Evolutionary conservation across 2,113 vertebrate genomes (phyloP), one percentile per base, ranked within the genome.

Genomic region (Zosterops lateralis): DNA sequence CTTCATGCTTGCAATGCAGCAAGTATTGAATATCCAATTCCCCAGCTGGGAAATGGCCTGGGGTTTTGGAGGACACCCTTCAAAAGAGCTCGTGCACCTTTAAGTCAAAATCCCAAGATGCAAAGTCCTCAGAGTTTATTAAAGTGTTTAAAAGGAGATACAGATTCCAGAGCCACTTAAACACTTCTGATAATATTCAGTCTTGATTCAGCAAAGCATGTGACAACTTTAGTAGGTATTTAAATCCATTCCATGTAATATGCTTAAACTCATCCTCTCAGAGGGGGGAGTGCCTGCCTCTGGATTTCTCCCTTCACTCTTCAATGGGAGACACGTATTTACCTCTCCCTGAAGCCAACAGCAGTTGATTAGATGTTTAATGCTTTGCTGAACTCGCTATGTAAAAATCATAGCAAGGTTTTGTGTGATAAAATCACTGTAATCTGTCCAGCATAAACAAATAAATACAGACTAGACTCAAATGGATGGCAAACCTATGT

Each of bases 211-310:
- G 77, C 77, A 92, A 94, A 89, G 70, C 1, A 1, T 78, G n/a
- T 68, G 77, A 87, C 73, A 87, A 75, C 42, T 87, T 85, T 12
- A 56, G 87, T 24, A 53, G 71, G 32, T 83, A 67, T 75, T 95
- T 93, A 95, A 91, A 85, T 73, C 91, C 75, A 47, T 73, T 65
- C 77, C 47, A 25, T 79, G 50, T 68, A 75, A 57, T 82, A 56
- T 24, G 66, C 74, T 91, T 87, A 76, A 85, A 50, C 31, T 75
- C 87, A 61, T 50, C 58, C 61, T 65, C 87, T 85, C 21, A 3
- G 36, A 62, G 34, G 31, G 54, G 76, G 72, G 50, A 58, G 38
- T 3, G 24, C 40, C 3, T 58, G 51, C 9, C 19, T 74, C 84
- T 92, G 91, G 40, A n/a, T 64, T 79, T 95, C 36, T 79, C 17